Base-by-base conservation (phyloP, 2,113 vertebrate species). In the Heterotis niloticus region DNA sequence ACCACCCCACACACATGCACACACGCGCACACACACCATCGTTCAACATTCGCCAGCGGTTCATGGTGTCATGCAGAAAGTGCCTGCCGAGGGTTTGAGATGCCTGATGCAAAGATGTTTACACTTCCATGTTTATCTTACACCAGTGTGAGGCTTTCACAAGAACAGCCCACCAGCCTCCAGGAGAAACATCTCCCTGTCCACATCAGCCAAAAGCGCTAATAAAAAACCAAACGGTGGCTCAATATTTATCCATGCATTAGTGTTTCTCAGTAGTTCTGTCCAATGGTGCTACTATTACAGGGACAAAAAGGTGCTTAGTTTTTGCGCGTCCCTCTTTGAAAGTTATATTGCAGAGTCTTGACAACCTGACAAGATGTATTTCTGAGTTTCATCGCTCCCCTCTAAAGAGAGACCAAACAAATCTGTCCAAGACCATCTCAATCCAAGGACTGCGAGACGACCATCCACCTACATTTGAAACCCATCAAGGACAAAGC, bases 211-310 rank as follows among this genome's bases (percentile, higher is more conserved):
- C 5, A 78, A 69, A 52, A 11, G 65, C 76, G 54, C 68, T 64
- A 56, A 78, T 34, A 79, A 73, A 81, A 67, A 66, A 75, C 51
- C 7, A 67, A 71, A 78, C 52, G 65, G 34, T 76, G 67, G 73
- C 26, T 79, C 76, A 81, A 79, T 75, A 78, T 78, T 68, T 78
- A 68, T 67, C 67, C 34, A 44, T 52, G 9, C 54, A 73, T 76
- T 56, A 60, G 68, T 73, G 44, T 77, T 51, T 79, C 75, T 81
- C 75, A 68, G 68, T 44, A 44, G 64, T 57, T 26, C 72, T 12
- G 23, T 52, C 24, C 26, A 13, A 74, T 57, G 52, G 24, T 26
- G 52, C 71, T 26, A 74, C 23, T 59, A 52, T 74, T 59, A 20
- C 24, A 24, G 52, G 52, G 54, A 74, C 54, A 60, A 74, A 28